phyloP scores from a whole-genome alignment of 2,888 invertebrate genomes.

The Cheilosia scutellata region DNA sequence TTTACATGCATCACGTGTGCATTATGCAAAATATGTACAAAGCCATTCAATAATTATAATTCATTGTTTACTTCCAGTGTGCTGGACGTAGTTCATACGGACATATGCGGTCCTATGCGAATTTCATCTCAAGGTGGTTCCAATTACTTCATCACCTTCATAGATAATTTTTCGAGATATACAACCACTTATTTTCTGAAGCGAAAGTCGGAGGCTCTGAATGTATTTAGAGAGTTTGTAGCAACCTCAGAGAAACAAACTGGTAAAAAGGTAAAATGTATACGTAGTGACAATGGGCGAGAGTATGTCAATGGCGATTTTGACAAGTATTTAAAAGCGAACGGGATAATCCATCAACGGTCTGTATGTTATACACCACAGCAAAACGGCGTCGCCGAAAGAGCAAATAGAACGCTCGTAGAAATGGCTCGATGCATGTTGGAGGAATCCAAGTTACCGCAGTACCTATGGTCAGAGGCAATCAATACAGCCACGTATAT shows the following conservation, averaged over 20 bases:
- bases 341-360: slow-evolving; percentile 71
- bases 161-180: slow-evolving; percentile 57
- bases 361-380: slow-evolving; percentile 71
- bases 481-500: slow-evolving; percentile 73
- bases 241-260: slow-evolving; percentile 42
- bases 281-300: slow-evolving; percentile 46
- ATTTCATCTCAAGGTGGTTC: slow-evolving; percentile 28
- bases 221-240: slow-evolving; percentile 49
- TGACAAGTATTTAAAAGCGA: slow-evolving; percentile 49
- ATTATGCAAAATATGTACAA: slow-evolving; percentile 31
- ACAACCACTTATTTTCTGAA: slow-evolving; percentile 44
- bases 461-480: slow-evolving; percentile 74
- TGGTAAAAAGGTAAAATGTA: slow-evolving; percentile 40
- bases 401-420: slow-evolving; percentile 71
- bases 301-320: slow-evolving; percentile 58
- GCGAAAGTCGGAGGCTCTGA: slow-evolving; percentile 42
- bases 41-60: slow-evolving; percentile 38
- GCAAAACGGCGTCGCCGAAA: slow-evolving; percentile 76
- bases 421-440: slow-evolving; percentile 75
- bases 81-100: slow-evolving; percentile 46
- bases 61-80: slow-evolving; percentile 31
- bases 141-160: slow-evolving; percentile 35
- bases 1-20: slow-evolving; percentile 42
- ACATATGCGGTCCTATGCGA: slow-evolving; percentile 45
- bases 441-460: slow-evolving; percentile 44